Percentiles rank a stretch among this genome's conserved stretches.
These are phyloP conservation scores for Phallusia fumigata DNA, from an alignment of 23 tunicate species.

Conservation along the genomic window DNA sequence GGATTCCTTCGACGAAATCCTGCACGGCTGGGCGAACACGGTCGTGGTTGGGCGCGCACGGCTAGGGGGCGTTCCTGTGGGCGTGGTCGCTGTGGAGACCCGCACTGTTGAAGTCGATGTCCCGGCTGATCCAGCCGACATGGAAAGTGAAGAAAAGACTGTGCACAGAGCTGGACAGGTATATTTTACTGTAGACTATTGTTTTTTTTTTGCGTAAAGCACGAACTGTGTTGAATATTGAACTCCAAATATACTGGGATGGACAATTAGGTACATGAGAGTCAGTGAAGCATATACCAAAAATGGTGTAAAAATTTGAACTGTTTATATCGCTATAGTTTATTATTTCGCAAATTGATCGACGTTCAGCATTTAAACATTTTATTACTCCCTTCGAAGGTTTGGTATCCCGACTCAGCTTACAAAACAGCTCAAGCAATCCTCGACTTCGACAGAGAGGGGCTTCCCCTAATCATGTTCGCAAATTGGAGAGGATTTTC, in stretches of 20 bases:
- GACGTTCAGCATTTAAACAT: too few relatives aligned
- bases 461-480: constrained; percentile 97
- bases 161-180: constrained; percentile 97
- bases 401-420: constrained; percentile 99
- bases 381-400: constrained; percentile 28
- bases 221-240: too few relatives aligned
- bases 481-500: constrained; percentile 99
- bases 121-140: constrained; percentile 99
- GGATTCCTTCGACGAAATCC: constrained; percentile 89
- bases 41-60: constrained; percentile 95
- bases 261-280: neutral
- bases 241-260: too few relatives aligned
- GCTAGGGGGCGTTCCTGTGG: constrained; percentile 96
- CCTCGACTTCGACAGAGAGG: constrained; percentile 89
- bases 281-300: too few relatives aligned
- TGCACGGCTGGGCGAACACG: constrained; percentile 97
- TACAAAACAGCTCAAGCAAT: constrained; percentile 99
- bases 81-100: constrained; percentile 97
- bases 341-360: too few relatives aligned
- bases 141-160: constrained; percentile 87
- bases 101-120: constrained; percentile 84
- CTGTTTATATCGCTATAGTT: too few relatives aligned
- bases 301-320: too few relatives aligned
- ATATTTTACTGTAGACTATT: neutral
- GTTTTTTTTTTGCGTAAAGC: too few relatives aligned